Percentiles rank a stretch among this genome's conserved stretches.
Conservation (phyloP, 2,888 invertebrate species). For the Steromphala cineraria region DNA sequence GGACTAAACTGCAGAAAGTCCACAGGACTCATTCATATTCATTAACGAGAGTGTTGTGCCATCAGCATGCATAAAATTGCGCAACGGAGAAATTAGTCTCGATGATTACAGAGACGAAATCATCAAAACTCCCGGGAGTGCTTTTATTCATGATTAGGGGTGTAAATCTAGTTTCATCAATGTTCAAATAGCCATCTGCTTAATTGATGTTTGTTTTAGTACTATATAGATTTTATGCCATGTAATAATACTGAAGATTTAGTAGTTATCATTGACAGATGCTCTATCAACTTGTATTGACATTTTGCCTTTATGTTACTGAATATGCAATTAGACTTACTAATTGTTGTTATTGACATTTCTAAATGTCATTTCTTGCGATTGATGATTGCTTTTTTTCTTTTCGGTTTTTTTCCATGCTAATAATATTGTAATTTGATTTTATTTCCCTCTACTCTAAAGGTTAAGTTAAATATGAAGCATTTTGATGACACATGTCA, state of each 20-base stretch:
- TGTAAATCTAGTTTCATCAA: background rate
- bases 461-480: no score
- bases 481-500: no score
- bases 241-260: background rate
- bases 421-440: no score
- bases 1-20: background rate
- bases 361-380: background rate
- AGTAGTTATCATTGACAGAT: background rate
- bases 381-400: no score
- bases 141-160: background rate
- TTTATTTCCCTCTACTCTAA: no score
- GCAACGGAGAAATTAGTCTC: background rate
- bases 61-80: background rate
- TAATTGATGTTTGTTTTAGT: background rate
- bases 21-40: background rate
- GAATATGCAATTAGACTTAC: background rate
- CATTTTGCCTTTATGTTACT: background rate
- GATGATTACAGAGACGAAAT: background rate
- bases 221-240: background rate
- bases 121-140: no score
- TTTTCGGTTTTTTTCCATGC: no score
- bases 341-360: background rate
- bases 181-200: background rate
- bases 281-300: background rate
- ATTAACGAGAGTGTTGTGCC: background rate